Evolutionary conservation across 2,888 invertebrate genomes (phyloP), one percentile per base, ranked within the genome.

Genomic region (Holacanthella duospinosa): DNA sequence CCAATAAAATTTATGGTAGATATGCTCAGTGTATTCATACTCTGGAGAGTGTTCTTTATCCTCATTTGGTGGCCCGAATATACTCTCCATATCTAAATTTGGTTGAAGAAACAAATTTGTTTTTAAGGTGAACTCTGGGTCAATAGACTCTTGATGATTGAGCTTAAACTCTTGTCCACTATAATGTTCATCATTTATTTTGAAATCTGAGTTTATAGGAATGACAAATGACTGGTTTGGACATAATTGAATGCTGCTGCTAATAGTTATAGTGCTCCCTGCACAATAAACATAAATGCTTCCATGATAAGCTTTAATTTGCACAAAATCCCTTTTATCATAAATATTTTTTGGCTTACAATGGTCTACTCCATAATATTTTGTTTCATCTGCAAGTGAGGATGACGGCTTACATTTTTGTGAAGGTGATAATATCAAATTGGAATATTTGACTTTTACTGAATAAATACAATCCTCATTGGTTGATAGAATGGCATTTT

Each of bases 151-250:
- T n/a, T 24, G 24, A 53, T 53, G 54, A 26, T 53, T n/a, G 6
- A 53, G 24, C 9, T 53, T 6, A 6, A 53, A 6, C 54, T 53
- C 25, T 9, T 21, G 6, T 53, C 25, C 54, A n/a, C 9, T 53
- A 21, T 26, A 53, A 9, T 53, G 24, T 26, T 24, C 6, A 6
- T n/a, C 25, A 26, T 59, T 59, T 2, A 59, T 59, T 21, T 48
- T 53, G 53, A 60, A 60, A 2, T 16, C 26, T 9, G 60, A 44
- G 21, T 12, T 28, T 2, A 60, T 21, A 2, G 60, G 60, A 1
- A 60, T 2, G 2, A 26, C 19, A 24, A 60, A 60, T 24, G 48
- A 44, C 3, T 60, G 4, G 12, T 60, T 26, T n/a, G 60, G 60
- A 26, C 60, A 60, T 2, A 19, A 25, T n/a, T 60, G 36, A 16